Percentiles rank a stretch among this genome's conserved stretches.
Evolutionary conservation across 2,113 vertebrate species (phyloP).

Genomic region (Calypte anna): DNA sequence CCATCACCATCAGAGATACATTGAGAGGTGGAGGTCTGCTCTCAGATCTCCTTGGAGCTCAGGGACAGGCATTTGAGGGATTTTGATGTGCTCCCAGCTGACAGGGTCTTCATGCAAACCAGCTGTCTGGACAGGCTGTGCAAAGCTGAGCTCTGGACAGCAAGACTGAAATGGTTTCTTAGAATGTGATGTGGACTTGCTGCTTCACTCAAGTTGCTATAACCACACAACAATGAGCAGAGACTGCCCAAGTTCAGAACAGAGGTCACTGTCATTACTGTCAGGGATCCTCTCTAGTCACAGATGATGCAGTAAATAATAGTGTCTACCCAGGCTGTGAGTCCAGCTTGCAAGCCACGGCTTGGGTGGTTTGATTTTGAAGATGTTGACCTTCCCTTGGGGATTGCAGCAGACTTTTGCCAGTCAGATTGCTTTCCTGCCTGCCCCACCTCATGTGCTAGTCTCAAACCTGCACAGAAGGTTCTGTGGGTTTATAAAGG

Average conservation of each 20-base stretch:
- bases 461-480: not conserved
- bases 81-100: not conserved
- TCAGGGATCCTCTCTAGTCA: not conserved
- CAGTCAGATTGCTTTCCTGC: rapidly evolving
- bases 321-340: rapidly evolving
- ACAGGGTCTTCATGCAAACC: not conserved
- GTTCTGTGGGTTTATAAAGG: not conserved
- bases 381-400: not conserved
- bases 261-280: not conserved
- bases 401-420: not conserved
- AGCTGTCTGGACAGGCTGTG: not conserved
- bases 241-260: not conserved
- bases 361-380: not conserved
- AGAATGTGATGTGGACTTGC: not conserved
- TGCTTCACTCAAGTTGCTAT: not conserved
- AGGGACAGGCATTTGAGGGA: not conserved
- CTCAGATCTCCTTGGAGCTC: not conserved
- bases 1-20: rapidly evolving
- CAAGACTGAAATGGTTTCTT: not conserved
- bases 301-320: not conserved
- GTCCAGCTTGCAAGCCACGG: not conserved
- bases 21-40: not conserved
- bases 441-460: rapidly evolving
- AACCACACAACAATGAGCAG: not conserved
- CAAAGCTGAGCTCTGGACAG: not conserved